Base-by-base conservation (phyloP, 2,797 vertebrate genomes). In the Sebastes umbrosus region DNA sequence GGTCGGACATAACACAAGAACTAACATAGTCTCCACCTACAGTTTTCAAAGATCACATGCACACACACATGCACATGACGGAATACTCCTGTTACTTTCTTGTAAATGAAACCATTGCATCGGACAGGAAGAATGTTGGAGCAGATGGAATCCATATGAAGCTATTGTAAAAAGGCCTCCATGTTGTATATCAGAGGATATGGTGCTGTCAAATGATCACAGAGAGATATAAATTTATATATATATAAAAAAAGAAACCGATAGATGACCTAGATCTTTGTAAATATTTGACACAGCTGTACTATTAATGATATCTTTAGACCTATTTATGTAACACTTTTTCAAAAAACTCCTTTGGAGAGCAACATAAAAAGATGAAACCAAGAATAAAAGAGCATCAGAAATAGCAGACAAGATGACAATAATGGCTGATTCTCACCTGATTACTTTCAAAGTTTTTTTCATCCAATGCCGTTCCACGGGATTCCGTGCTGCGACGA, bases 121-220 rank as follows among this genome's bases (percentile, higher is more conserved):
- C 39, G 32, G 67, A 80, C 66, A 67, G 73, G 68, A 67, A 80
- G 78, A 82, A 78, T 77, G 69, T 52, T 31, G 55, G 63, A 80
- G 69, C 88, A 88, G 69, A 87, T 88, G 86, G 82, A 77, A 55
- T 2, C 70, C 88, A 89, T 68, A 82, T 93, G 88, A 65, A 55
- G 73, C 27, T 3, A 27, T 24, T 79, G 75, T 83, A 69, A 77
- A 73, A 79, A 69, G 75, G 46, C 11, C 73, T 62, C 70, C 50
- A 59, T 62, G 68, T 62, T 79, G 43, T 70, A 71, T 69, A 31
- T 72, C 24, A 62, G 29, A 75, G 59, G 50, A 76, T 50, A 73
- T 57, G 65, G 78, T 70, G 24, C 62, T 76, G 82, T 85, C 69
- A 64, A 59, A 84, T 10, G 4, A 75, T 71, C 78, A 6, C 32